phyloP scores from a whole-genome alignment of 1,140 invertebrate genomes.

The Euura lappo region DNA sequence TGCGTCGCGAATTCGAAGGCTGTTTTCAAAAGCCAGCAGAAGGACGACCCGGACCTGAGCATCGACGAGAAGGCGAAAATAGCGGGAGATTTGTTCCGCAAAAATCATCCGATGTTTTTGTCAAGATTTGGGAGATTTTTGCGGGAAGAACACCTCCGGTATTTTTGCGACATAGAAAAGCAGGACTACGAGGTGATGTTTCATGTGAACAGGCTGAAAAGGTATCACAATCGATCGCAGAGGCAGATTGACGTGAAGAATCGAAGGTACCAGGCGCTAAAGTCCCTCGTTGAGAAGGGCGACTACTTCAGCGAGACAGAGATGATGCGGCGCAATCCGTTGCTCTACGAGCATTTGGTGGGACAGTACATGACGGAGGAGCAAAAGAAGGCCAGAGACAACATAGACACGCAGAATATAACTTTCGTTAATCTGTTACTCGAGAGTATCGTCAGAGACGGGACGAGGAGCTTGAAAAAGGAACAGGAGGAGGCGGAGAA shows the following conservation, averaged over 20 bases:
- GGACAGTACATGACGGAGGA: conserved; percentile 82
- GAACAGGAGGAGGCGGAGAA: conserved; percentile 69
- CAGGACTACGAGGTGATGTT: conserved; percentile 67
- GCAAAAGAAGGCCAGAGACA: conserved; percentile 72
- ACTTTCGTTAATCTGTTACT: conserved; percentile 74
- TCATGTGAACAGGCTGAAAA: conserved; percentile 65
- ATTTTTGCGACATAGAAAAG: conserved; percentile 62
- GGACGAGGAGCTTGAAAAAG: conserved; percentile 68
- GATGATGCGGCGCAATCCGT: conserved; percentile 91
- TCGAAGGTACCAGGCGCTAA: conserved; percentile 81
- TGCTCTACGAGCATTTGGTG: conserved; percentile 87
- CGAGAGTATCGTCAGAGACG: conserved; percentile 71
- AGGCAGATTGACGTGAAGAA: conserved; percentile 74
- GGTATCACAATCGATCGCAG: conserved; percentile 60
- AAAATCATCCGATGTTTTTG: conserved; percentile 74
- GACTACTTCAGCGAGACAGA: conserved; percentile 89
- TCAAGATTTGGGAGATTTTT: conserved; percentile 78
- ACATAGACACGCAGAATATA: conserved; percentile 61
- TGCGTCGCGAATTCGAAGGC: conserved; percentile 40
- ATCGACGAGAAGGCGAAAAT: conserved; percentile 73
- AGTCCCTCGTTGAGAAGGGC: conserved; percentile 75
- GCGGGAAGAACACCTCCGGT: conserved; percentile 69
- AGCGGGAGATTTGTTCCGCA: conserved; percentile 68
- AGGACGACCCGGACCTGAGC: conserved; percentile 74
- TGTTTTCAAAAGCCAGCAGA: conserved; percentile 79